A percentile compares a stretch with the other conserved stretches of the same genome.
Conservation (phyloP, 1,140 invertebrate species). For the Phymastichus coffea region DNA sequence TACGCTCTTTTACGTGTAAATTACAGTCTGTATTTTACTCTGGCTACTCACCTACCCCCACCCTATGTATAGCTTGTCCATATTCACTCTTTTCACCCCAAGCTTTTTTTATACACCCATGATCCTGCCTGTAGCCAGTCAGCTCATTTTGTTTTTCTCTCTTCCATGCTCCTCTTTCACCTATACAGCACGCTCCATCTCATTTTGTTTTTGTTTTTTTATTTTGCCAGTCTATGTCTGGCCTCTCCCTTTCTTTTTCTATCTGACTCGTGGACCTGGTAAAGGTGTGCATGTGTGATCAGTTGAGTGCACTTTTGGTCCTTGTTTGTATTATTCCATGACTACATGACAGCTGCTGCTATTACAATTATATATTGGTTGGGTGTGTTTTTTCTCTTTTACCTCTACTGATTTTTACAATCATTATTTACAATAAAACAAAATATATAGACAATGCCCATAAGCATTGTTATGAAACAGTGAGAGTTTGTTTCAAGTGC, state of each 20-base stretch:
- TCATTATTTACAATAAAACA: not conserved
- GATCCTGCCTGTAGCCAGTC: slow-evolving; percentile 13
- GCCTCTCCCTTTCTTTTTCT: slow-evolving; percentile 20
- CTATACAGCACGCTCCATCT: not conserved
- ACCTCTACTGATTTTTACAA: not conserved
- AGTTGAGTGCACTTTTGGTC: slow-evolving; percentile 21
- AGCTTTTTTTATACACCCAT: slow-evolving; percentile 18
- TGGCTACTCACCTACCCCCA: not conserved
- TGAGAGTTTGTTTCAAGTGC: slow-evolving; percentile 11
- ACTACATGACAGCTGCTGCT: not conserved
- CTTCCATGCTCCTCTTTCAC: no score
- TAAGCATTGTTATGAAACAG: slow-evolving; percentile 22
- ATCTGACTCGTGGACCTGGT: not conserved
- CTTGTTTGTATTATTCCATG: slow-evolving; percentile 25
- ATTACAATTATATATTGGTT: not conserved
- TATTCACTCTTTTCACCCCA: slow-evolving; percentile 8
- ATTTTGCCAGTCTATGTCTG: slow-evolving; percentile 22
- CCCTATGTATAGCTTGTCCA: slow-evolving; percentile 1
- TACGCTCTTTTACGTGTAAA: slow-evolving; percentile 16
- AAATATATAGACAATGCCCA: slow-evolving; percentile 5
- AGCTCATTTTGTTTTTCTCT: slow-evolving; percentile 3
- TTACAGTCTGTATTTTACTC: slow-evolving; percentile 23
- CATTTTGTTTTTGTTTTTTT: slow-evolving; percentile 7
- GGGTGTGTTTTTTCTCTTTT: slow-evolving; percentile 2
- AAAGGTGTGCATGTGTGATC: not conserved